A percentile compares a stretch with the other conserved stretches of the same genome.
phyloP scores from a whole-genome alignment of 2,113 vertebrate species.

The Cheilinus undulatus region DNA sequence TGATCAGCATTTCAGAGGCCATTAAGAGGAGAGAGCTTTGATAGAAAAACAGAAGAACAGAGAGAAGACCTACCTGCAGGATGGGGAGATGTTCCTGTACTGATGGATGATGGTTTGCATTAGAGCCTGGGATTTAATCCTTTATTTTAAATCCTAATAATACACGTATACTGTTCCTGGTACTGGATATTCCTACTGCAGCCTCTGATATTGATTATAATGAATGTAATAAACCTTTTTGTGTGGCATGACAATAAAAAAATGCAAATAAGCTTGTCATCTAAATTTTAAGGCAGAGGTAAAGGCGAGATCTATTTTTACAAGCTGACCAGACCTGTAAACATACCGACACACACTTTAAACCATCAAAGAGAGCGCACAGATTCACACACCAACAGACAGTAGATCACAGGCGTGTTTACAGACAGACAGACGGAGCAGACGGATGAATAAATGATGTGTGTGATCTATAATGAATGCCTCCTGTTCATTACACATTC shows the following conservation, averaged over 20 bases:
- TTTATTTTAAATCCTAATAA: background rate
- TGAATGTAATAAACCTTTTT: no score
- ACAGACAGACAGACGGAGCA: slow-evolving; percentile 79
- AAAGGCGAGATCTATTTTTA: background rate
- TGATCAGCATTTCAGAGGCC: slow-evolving; percentile 81
- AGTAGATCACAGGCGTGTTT: slow-evolving; percentile 72
- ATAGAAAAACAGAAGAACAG: slow-evolving; percentile 41
- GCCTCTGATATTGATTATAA: no score
- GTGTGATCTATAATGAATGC: slow-evolving; percentile 85
- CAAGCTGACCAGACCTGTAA: slow-evolving; percentile 15
- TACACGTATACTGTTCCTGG: background rate
- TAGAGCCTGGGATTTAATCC: background rate
- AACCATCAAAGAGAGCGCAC: slow-evolving; percentile 30
- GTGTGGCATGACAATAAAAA: no score
- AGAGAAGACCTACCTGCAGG: slow-evolving; percentile 29
- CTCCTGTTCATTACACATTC: slow-evolving; percentile 81
- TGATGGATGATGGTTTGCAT: slow-evolving; percentile 9
- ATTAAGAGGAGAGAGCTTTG: slow-evolving; percentile 74
- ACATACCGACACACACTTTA: slow-evolving; percentile 8
- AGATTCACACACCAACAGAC: slow-evolving; percentile 29
- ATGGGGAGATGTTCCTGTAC: background rate
- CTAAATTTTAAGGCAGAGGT: no score
- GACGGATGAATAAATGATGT: slow-evolving; percentile 85
- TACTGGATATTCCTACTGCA: background rate
- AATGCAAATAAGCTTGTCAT: no score